Percentiles rank a stretch among this genome's conserved stretches.
Conservation (phyloP, 53 echinoderm and acorn worm genomes). For the Echinarachnius parma region DNA sequence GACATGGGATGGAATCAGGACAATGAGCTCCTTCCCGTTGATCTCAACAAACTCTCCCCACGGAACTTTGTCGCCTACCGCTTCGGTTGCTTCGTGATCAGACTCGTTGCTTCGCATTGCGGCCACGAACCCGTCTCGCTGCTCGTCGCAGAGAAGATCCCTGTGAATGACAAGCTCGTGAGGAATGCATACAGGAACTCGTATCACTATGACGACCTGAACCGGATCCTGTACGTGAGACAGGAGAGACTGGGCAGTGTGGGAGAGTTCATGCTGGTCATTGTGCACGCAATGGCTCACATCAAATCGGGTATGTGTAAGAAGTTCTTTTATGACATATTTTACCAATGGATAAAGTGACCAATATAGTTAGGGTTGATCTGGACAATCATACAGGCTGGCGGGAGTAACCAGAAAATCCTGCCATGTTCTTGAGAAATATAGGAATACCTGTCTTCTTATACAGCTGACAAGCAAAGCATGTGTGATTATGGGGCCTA, state of each 20-base stretch:
- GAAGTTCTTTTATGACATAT: too few species aligned
- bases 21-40: conserved; percentile 72
- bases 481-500: too few species aligned
- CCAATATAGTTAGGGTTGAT: too few species aligned
- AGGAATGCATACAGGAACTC: conserved; percentile 92
- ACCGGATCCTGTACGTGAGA: conserved; percentile 79
- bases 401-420: too few species aligned
- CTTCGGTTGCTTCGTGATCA: conserved; percentile 85
- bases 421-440: too few species aligned
- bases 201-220: conserved; percentile 85
- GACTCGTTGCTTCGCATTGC: conserved; percentile 70
- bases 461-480: too few species aligned
- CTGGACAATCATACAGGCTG: too few species aligned
- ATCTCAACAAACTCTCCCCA: conserved; percentile 77
- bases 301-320: conserved; percentile 67
- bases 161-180: conserved; percentile 66
- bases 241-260: conserved; percentile 71
- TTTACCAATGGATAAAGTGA: too few species aligned
- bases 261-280: conserved; percentile 88
- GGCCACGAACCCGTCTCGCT: conserved; percentile 76
- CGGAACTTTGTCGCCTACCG: conserved; percentile 94
- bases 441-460: too few species aligned
- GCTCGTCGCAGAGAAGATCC: conserved; percentile 88
- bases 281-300: conserved; percentile 91
- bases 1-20: conserved; percentile 78